Percentiles rank a stretch among this genome's conserved stretches.
Evolutionary conservation across 2,797 vertebrate genomes (phyloP).

Genomic region (Fistularia commersonii): DNA sequence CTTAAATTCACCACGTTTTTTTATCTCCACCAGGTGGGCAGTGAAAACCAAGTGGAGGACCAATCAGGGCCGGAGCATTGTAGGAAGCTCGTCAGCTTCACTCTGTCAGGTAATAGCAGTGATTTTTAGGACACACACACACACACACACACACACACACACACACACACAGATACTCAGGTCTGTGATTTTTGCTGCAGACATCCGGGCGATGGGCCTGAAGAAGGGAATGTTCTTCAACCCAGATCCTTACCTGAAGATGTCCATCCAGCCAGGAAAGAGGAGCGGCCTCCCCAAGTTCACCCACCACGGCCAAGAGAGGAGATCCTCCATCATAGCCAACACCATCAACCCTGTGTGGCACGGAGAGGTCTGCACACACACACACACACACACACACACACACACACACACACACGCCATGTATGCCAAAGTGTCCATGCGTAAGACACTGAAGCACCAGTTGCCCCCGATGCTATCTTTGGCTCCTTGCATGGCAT

Average conservation of each 20-base stretch:
- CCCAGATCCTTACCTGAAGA: conserved; percentile 96
- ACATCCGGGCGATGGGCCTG: conserved; percentile 87
- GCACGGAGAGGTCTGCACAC: conserved; percentile 86
- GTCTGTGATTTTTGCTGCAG: conserved; percentile 58
- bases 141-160: neutral
- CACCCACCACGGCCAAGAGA: conserved; percentile 94
- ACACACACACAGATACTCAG: neutral
- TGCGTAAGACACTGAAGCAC: neutral
- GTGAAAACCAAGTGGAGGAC: conserved; percentile 79
- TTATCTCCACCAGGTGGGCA: conserved; percentile 67
- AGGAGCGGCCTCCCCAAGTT: conserved; percentile 90
- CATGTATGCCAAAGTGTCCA: neutral
- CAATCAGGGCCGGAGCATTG: conserved; percentile 81
- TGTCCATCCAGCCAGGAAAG: conserved; percentile 94
- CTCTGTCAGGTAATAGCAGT: conserved; percentile 80
- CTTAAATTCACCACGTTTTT: neutral
- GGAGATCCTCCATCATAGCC: conserved; percentile 87
- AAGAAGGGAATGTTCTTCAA: conserved; percentile 99
- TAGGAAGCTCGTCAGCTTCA: conserved; percentile 91
- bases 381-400: conserved; percentile 4
- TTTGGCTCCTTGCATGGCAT: no score
- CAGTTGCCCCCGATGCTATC: neutral
- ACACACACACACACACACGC: neutral
- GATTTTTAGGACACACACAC: neutral
- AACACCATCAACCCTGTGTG: conserved; percentile 95